Evolutionary conservation across 2,797 vertebrate genomes (phyloP).

Genomic region (Coracias cyanogaster): DNA sequence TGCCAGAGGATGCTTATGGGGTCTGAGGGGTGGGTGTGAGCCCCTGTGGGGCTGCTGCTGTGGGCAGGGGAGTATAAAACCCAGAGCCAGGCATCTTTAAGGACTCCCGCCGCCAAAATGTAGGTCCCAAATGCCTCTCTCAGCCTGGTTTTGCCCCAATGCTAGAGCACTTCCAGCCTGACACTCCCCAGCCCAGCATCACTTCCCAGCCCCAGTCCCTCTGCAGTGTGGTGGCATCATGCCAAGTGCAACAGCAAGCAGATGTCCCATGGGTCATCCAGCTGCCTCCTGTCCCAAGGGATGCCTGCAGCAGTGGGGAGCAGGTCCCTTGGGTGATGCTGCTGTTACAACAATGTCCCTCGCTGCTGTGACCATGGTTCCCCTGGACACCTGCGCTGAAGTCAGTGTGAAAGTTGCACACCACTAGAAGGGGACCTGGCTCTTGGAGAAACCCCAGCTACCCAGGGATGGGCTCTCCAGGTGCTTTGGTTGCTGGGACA

Average conservation of each 20-base stretch:
- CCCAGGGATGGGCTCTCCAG: background rate
- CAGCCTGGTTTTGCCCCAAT: background rate
- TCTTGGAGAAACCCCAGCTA: background rate
- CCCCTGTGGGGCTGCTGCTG: background rate
- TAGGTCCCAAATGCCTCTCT: background rate
- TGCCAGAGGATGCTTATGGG: accelerated
- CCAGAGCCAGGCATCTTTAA: background rate
- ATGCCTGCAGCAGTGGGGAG: background rate
- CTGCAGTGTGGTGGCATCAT: background rate
- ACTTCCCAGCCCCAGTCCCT: background rate
- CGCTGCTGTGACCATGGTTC: accelerated
- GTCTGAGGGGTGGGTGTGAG: background rate
- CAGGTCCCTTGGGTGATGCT: background rate
- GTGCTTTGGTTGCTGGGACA: background rate
- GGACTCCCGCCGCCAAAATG: background rate
- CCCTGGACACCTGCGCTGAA: background rate
- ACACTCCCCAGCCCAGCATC: accelerated
- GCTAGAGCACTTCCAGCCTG: background rate
- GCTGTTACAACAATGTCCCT: background rate
- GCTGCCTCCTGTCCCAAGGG: background rate
- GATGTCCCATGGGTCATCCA: background rate
- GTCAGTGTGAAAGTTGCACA: accelerated
- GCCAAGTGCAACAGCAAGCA: background rate
- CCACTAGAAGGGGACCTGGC: background rate
- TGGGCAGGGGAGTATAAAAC: background rate